Base-by-base conservation (phyloP, 2,888 invertebrate species). In the Drosophila eohydei region DNA sequence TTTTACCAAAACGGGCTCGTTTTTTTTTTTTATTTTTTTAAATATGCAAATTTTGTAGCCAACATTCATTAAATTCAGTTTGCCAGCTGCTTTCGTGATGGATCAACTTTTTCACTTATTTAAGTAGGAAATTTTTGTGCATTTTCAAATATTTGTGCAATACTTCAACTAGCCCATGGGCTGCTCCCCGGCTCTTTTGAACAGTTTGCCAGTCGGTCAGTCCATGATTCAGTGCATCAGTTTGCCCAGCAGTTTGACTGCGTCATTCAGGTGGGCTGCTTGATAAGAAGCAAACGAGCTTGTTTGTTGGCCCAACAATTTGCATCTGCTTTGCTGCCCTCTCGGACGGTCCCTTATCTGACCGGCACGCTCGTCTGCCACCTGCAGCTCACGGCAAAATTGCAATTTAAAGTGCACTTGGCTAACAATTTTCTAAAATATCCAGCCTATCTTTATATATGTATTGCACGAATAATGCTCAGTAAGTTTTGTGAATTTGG, bases 321-420 rank as follows among this genome's bases (percentile, higher is more conserved):
- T 80, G 65, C 86, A 82, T 71, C 78, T 74, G 71, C 71, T 83
- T 80, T 73, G 71, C 64, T 87, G 64, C 55, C 54, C n/a, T 32
- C 48, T 21, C 57, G 40, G 54, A 32, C 38, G n/a, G 38, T 41
- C 74, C 66, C 75, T 79, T 79, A 65, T 74, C 58, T 80, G 61
- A 61, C 63, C 62, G 57, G 52, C 44, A 54, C 1, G 46, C 51
- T 9, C 16, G 32, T 50, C 28, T 28, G 57, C 14, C 51, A 30
- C 21, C 38, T 12, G 12, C 28, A 21, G 12, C 12, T 43, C 11
- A 30, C 32, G 30, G 63, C 69, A 62, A 67, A 80, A 88, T 85
- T 89, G 89, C 86, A 89, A 89, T 88, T 89, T 77, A 75, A 89
- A 85, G 88, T 83, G 86, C 89, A 80, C 89, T 88, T 75, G 50